A percentile compares a stretch with the other conserved stretches of the same genome.
These are phyloP conservation scores for Aricia agestis DNA, from an alignment of 1,140 invertebrate species.

Conservation along the genomic window DNA sequence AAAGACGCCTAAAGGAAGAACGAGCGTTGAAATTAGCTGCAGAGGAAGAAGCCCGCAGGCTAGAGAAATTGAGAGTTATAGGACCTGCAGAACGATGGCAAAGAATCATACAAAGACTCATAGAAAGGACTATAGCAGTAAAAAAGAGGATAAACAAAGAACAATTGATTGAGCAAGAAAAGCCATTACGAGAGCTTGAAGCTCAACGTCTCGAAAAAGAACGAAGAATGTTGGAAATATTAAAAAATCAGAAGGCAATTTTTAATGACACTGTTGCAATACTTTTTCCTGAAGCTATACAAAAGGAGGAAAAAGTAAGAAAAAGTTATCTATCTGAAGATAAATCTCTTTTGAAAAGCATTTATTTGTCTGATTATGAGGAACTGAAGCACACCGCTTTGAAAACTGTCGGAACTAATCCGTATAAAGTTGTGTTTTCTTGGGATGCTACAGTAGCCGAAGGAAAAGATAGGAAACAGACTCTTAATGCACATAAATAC, in stretches of 20 bases:
- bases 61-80: constrained; percentile 50
- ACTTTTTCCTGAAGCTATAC: constrained; percentile 68
- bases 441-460: constrained; percentile 63
- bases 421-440: constrained; percentile 52
- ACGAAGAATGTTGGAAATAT: constrained; percentile 67
- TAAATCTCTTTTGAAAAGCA: constrained; percentile 42
- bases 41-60: constrained; percentile 53
- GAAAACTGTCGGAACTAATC: constrained; percentile 52
- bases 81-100: constrained; percentile 68
- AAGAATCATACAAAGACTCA: constrained; percentile 65
- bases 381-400: constrained; percentile 41
- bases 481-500: constrained; percentile 52
- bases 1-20: constrained; percentile 52
- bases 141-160: constrained; percentile 70
- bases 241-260: constrained; percentile 69
- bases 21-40: constrained; percentile 60
- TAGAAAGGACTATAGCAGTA: constrained; percentile 68
- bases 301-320: constrained; percentile 51
- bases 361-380: constrained; percentile 57
- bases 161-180: constrained; percentile 66
- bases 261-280: constrained; percentile 74
- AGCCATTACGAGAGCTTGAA: constrained; percentile 68
- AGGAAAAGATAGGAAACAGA: constrained; percentile 58
- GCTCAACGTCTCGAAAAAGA: constrained; percentile 62
- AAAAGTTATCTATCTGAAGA: constrained; percentile 49